phyloP scores from a whole-genome alignment of 2,797 vertebrate species.

The Sebastes miniatus region DNA sequence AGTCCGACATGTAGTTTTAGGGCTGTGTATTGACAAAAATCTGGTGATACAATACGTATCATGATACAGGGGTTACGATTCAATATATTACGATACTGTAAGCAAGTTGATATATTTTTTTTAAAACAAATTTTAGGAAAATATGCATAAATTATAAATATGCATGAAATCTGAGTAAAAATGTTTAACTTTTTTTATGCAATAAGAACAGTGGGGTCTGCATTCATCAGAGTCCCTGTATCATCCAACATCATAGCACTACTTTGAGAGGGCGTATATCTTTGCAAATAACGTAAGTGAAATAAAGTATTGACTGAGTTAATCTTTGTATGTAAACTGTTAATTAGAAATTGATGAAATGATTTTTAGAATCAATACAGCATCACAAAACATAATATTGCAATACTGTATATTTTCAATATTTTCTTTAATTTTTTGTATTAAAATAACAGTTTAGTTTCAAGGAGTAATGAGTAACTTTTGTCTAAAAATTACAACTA shows the following conservation, averaged over 20 bases:
- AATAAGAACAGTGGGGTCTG: no score
- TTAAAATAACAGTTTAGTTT: background rate
- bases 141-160: no score
- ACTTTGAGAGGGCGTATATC: background rate
- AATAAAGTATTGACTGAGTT: background rate
- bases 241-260: no score
- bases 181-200: no score
- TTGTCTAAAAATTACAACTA: background rate
- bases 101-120: accelerated
- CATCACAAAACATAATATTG: background rate
- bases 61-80: background rate
- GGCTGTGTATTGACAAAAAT: background rate
- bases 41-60: background rate
- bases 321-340: background rate
- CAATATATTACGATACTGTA: background rate
- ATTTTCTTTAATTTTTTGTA: background rate
- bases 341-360: background rate
- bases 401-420: background rate
- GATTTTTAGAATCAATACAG: background rate
- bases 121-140: no score
- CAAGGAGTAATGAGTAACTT: background rate
- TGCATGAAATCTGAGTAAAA: no score
- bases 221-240: no score
- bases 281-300: background rate
- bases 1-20: background rate